These are phyloP conservation scores for Orientallactaga bullata DNA, from an alignment of 2,113 vertebrate species.

Conservation along the genomic window DNA sequence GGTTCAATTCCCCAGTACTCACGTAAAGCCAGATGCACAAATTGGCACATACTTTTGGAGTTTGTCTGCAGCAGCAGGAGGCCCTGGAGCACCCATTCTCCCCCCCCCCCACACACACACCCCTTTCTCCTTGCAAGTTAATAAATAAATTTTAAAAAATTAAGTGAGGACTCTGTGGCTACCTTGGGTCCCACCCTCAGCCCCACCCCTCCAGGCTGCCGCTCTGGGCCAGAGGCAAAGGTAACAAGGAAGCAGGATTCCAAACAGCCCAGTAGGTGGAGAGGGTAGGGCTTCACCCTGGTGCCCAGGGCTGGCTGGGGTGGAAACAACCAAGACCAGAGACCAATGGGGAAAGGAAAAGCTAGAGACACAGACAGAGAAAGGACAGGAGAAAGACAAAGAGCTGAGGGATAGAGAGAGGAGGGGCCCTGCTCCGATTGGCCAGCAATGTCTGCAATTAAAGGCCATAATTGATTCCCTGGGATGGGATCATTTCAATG, in stretches of 20 bases:
- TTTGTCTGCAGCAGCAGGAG: no score
- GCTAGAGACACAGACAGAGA: background rate
- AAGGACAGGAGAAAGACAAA: background rate
- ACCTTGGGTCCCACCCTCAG: background rate
- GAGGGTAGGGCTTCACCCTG: background rate
- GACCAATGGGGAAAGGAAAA: background rate
- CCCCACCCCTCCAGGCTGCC: background rate
- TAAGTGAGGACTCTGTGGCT: background rate
- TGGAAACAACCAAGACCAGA: background rate
- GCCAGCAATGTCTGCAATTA: conserved; percentile 86
- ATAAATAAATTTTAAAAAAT: no score
- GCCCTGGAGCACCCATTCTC: no score
- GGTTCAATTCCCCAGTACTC: no score
- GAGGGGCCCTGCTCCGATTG: conserved; percentile 75
- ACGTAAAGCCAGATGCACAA: no score
- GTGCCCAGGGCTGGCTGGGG: background rate
- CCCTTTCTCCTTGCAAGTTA: no score
- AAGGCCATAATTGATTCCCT: conserved; percentile 89
- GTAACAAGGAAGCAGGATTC: background rate
- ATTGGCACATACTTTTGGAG: no score
- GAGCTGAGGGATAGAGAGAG: background rate
- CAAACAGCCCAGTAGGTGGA: background rate
- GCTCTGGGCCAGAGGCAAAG: background rate
- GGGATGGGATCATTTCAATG: conserved; percentile 89
- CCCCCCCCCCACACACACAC: no score